phyloP scores from a whole-genome alignment of 2,888 invertebrate species.

The Disparrhopalites patrizii region DNA sequence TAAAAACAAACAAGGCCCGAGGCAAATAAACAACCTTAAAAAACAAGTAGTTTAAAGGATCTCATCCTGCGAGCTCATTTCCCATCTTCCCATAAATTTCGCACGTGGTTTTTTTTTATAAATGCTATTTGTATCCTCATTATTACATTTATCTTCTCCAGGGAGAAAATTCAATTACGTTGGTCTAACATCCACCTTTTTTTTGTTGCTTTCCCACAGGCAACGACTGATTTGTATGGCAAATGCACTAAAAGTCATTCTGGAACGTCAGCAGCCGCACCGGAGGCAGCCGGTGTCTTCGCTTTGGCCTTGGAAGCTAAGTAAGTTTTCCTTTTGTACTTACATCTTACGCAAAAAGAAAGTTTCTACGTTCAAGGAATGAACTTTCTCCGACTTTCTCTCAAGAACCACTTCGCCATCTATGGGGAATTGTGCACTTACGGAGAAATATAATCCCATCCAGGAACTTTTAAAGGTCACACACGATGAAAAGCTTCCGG shows the following conservation, averaged over 20 bases:
- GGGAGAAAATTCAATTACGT: neutral
- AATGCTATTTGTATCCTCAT: neutral
- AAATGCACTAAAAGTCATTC: constrained; percentile 99
- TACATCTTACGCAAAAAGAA: no score
- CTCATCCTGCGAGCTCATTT: neutral
- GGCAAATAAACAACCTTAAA: no score
- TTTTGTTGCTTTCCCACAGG: constrained; percentile 55
- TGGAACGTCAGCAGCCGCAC: constrained; percentile 98
- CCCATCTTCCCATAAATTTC: neutral
- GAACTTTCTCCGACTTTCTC: no score
- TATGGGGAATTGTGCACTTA: no score
- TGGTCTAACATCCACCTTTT: neutral
- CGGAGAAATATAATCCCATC: no score
- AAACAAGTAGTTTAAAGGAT: no score
- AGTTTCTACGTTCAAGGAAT: neutral
- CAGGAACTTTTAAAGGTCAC: no score
- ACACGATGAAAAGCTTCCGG: no score
- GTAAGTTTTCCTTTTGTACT: constrained; percentile 63
- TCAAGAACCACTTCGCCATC: no score
- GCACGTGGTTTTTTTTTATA: neutral
- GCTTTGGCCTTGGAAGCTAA: constrained; percentile 97
- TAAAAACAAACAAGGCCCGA: no score
- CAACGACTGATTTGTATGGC: constrained; percentile 96
- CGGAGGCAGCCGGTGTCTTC: constrained; percentile 98
- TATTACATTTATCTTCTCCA: neutral